Evolutionary conservation across 2,797 vertebrate species (phyloP).

Genomic region (Lacerta viridis): DNA sequence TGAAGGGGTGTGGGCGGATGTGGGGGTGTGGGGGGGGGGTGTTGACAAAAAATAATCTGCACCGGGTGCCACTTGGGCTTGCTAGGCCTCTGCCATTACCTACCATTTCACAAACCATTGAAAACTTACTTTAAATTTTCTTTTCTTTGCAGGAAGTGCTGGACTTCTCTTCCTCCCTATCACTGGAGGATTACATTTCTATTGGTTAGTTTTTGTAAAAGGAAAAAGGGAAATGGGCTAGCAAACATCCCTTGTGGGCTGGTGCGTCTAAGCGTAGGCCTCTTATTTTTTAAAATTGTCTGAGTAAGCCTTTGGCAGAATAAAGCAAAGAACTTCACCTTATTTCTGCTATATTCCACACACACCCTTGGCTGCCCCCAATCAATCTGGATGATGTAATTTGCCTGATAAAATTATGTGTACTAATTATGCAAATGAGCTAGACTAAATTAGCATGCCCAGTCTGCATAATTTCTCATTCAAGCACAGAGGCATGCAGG

Average conservation of each 20-base stretch:
- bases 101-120: neutral
- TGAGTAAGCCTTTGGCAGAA: neutral
- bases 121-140: neutral
- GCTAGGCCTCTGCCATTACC: too few relatives aligned
- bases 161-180: neutral
- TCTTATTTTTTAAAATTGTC: neutral
- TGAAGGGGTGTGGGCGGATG: too few relatives aligned
- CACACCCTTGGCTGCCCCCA: conserved; percentile 26
- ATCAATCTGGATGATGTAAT: conserved; percentile 47
- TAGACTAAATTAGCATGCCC: conserved; percentile 40
- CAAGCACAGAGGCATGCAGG: conserved; percentile 18
- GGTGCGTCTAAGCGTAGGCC: neutral
- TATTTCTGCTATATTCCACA: neutral
- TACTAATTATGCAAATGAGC: conserved; percentile 53
- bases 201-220: neutral
- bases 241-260: neutral
- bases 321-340: neutral
- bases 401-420: conserved; percentile 46
- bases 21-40: too few relatives aligned
- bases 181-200: neutral
- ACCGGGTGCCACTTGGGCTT: too few relatives aligned
- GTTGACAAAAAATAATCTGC: too few relatives aligned
- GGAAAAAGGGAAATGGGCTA: neutral
- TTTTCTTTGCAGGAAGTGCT: neutral
- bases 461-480: conserved; percentile 35